Conservation (phyloP, 2,888 invertebrate species). For the Halocaridina rubra region DNA sequence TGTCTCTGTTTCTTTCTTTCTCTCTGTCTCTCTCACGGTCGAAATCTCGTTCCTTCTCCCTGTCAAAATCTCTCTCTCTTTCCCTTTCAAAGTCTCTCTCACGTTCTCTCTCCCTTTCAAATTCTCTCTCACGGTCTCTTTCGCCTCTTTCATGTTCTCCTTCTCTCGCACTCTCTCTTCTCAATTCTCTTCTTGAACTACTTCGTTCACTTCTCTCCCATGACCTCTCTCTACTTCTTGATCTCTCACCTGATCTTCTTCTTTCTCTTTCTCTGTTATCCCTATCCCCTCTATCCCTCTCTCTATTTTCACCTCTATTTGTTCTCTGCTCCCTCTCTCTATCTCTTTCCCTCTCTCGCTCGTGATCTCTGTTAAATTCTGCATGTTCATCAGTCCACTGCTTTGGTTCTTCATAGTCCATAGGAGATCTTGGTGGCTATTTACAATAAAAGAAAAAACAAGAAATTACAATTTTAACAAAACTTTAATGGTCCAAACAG, state of each 20-base stretch:
- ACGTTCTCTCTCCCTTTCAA: conserved; percentile 3
- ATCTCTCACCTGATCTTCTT: conserved; percentile 18
- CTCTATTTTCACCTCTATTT: conserved; percentile 25
- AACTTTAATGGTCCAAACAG: no score
- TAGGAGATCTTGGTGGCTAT: conserved; percentile 50
- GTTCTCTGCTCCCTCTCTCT: conserved; percentile 44
- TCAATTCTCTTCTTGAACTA: conserved; percentile 18
- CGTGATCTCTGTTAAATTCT: conserved; percentile 28
- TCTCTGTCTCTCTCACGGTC: conserved; percentile 34
- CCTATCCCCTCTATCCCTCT: conserved; percentile 20
- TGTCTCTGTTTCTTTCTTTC: conserved; percentile 39
- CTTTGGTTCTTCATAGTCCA: conserved; percentile 39
- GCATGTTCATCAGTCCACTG: conserved; percentile 41
- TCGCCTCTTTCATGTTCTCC: conserved; percentile 15
- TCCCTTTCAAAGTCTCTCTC: conserved; percentile 23
- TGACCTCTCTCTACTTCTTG: conserved; percentile 50
- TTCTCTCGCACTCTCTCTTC: conserved; percentile 22
- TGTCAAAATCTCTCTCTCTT: conserved; percentile 21
- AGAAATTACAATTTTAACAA: no score
- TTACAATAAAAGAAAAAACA: not conserved
- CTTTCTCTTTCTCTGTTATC: conserved; percentile 34
- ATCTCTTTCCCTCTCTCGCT: conserved; percentile 36
- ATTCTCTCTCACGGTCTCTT: conserved; percentile 12
- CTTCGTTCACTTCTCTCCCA: conserved; percentile 48
- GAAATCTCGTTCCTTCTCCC: conserved; percentile 28